Evolutionary conservation across 2,888 invertebrate genomes (phyloP).

Genomic region (Drosophila rellima): DNA sequence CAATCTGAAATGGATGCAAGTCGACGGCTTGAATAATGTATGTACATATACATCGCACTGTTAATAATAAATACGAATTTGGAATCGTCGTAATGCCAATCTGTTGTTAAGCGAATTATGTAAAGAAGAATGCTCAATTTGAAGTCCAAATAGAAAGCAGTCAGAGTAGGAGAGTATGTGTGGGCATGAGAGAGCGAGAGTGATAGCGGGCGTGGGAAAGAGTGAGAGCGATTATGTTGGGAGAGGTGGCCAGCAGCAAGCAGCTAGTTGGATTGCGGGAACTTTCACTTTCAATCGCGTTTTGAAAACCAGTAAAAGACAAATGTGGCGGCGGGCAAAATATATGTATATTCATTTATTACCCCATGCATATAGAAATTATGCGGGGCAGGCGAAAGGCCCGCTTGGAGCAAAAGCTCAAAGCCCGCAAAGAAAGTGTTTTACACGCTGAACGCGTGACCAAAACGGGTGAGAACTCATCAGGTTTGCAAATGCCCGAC

Average conservation of each 20-base stretch:
- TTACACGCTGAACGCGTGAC: slow-evolving; percentile 35
- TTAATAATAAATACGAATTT: slow-evolving; percentile 5
- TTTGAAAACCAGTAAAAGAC: slow-evolving; percentile 68
- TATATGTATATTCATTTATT: slow-evolving; percentile 59
- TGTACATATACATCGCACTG: background rate
- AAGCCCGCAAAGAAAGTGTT: slow-evolving; percentile 69
- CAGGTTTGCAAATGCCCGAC: slow-evolving; percentile 23
- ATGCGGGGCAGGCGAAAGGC: slow-evolving; percentile 74
- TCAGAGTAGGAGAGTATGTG: slow-evolving; percentile 11
- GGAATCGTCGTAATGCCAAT: background rate
- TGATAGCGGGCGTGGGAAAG: slow-evolving; percentile 9
- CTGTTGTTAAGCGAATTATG: slow-evolving; percentile 36
- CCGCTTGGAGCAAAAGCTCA: slow-evolving; percentile 39
- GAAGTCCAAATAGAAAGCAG: slow-evolving; percentile 70
- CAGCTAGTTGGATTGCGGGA: slow-evolving; percentile 42
- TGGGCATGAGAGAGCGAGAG: slow-evolving; percentile 13
- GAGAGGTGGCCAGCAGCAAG: slow-evolving; percentile 27
- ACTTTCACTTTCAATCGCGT: slow-evolving; percentile 81
- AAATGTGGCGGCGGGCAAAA: slow-evolving; percentile 29
- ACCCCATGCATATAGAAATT: slow-evolving; percentile 71
- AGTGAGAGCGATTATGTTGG: slow-evolving; percentile 21
- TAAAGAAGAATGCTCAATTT: slow-evolving; percentile 52
- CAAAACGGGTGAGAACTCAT: slow-evolving; percentile 54
- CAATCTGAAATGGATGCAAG: background rate
- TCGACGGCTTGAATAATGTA: background rate